Evolutionary conservation across 2,113 vertebrate species (phyloP).

Genomic region (Agapornis roseicollis): DNA sequence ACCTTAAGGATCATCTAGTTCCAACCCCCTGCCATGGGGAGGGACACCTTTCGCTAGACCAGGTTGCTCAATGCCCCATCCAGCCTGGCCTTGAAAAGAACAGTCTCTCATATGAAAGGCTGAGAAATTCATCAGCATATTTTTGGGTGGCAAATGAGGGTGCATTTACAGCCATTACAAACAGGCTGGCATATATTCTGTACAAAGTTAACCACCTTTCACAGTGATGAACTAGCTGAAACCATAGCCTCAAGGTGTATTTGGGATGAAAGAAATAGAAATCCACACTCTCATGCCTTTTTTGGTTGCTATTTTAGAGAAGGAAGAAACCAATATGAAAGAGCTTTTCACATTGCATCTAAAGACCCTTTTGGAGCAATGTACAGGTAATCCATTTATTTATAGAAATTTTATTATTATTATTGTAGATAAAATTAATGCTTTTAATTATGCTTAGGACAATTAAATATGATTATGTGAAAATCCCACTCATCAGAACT

Average conservation of each 20-base stretch:
- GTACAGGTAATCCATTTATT: constrained; percentile 80
- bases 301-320: constrained; percentile 71
- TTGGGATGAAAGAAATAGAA: not conserved
- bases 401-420: not conserved
- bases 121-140: not conserved
- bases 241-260: not conserved
- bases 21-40: not conserved
- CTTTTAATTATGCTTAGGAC: not conserved
- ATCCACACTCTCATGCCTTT: not conserved
- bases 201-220: not conserved
- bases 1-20: not conserved
- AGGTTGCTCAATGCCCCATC: not conserved
- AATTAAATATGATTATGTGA: not conserved
- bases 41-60: not conserved
- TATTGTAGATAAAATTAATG: not conserved
- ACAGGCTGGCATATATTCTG: not conserved
- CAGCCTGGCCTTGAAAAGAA: not conserved
- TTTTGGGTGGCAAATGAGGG: not conserved
- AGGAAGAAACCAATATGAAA: constrained; percentile 83
- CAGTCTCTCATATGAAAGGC: not conserved
- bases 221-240: not conserved
- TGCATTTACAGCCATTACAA: not conserved
- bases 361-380: constrained; percentile 83
- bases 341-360: constrained; percentile 79
- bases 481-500: not conserved